phyloP scores from a whole-genome alignment of 2,888 invertebrate genomes.

The Rhynchonema sp. region DNA sequence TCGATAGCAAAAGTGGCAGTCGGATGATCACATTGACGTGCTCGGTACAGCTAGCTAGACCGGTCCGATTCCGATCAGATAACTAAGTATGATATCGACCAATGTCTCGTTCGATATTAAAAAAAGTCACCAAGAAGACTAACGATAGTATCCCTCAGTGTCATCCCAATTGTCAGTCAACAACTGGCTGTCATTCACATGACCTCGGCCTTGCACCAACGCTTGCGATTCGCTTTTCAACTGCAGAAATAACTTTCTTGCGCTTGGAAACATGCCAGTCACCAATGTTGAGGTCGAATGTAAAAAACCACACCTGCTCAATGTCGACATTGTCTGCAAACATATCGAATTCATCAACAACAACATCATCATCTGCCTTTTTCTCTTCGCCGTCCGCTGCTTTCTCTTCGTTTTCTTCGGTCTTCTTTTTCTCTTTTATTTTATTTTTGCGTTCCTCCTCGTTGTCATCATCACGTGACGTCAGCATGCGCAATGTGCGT shows the following conservation, averaged over 20 bases:
- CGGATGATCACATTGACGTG: no score
- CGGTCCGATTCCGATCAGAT: no score
- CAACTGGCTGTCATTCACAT: conserved; percentile 45
- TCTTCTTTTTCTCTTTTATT: conserved; percentile 5
- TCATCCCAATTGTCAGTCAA: conserved; percentile 98
- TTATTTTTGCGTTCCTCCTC: conserved; percentile 10
- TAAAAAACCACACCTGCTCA: no score
- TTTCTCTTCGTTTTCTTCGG: conserved; percentile 5
- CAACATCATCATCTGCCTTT: conserved; percentile 1
- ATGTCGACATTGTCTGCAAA: conserved; percentile 25
- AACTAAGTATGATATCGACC: no score
- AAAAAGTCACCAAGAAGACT: conserved; percentile 21
- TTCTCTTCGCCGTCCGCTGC: conserved; percentile 4
- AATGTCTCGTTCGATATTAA: no score
- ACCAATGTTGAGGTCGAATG: no score
- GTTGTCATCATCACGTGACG: conserved; percentile 13
- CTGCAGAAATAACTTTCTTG: no score
- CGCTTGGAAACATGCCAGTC: no score
- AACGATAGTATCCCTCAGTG: conserved; percentile 89
- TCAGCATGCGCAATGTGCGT: conserved; percentile 14
- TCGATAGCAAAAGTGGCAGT: no score
- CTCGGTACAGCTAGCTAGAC: no score
- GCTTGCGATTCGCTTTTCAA: conserved; percentile 7
- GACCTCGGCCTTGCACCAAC: conserved; percentile 7
- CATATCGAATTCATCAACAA: conserved; percentile 22